Percentiles rank a stretch among this genome's conserved stretches.
These are phyloP conservation scores for Aphodius sticticus DNA, from an alignment of 2,888 invertebrate genomes.

Conservation along the genomic window DNA sequence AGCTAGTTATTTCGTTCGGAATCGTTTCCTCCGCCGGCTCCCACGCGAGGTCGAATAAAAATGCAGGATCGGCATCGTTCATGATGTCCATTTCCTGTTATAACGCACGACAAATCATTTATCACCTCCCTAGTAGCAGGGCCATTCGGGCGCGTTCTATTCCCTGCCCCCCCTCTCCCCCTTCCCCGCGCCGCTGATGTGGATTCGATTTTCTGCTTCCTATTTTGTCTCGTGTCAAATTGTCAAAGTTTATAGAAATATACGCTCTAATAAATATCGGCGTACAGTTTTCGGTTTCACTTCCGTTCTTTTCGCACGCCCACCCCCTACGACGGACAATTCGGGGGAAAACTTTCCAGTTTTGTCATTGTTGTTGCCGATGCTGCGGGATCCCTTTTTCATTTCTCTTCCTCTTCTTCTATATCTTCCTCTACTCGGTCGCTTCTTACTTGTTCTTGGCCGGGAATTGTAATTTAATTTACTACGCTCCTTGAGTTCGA, in stretches of 20 bases:
- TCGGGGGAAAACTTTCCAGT: neutral
- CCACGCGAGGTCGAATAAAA: slow-evolving; percentile 8
- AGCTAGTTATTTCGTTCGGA: slow-evolving; percentile 31
- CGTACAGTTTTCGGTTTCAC: slow-evolving; percentile 29
- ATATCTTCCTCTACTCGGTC: neutral
- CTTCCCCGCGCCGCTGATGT: slow-evolving; percentile 20
- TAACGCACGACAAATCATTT: slow-evolving; percentile 33
- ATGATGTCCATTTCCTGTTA: slow-evolving; percentile 23
- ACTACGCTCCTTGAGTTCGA: neutral
- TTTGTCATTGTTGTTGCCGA: slow-evolving; percentile 4
- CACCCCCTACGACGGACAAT: neutral
- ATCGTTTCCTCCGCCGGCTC: slow-evolving; percentile 14
- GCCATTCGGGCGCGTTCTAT: neutral
- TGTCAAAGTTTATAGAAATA: slow-evolving; percentile 37
- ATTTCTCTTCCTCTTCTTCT: neutral
- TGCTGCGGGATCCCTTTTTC: neutral
- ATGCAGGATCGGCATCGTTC: slow-evolving; percentile 10
- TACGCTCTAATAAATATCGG: slow-evolving; percentile 36
- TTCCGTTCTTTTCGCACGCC: neutral
- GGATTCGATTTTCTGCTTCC: slow-evolving; percentile 35
- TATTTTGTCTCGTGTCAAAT: slow-evolving; percentile 36
- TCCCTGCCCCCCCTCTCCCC: neutral
- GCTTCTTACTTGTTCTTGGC: neutral
- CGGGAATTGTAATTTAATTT: neutral
- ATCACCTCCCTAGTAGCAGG: slow-evolving; percentile 25